These are phyloP conservation scores for Oryzias woworae DNA, from an alignment of 2,113 vertebrate species.

Conservation along the genomic window DNA sequence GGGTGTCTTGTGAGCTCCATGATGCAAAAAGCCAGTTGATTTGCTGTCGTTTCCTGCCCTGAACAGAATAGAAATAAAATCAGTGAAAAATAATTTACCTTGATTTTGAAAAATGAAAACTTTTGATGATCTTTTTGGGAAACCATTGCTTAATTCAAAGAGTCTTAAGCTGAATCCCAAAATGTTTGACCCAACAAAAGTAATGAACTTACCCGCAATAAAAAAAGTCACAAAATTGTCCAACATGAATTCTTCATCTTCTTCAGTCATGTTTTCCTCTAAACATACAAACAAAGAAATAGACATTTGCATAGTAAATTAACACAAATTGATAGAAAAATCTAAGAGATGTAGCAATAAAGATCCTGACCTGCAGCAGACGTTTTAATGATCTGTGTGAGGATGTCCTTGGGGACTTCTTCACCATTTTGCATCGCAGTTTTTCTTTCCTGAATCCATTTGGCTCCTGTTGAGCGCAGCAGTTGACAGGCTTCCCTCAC, in stretches of 20 bases:
- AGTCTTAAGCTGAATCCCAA: too few species aligned
- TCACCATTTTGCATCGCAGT: slow-evolving; percentile 78
- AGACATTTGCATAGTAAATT: background rate
- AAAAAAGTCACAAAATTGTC: slow-evolving; percentile 95
- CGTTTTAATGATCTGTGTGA: slow-evolving; percentile 87
- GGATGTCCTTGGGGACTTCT: slow-evolving; percentile 82
- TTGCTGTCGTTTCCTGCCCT: slow-evolving; percentile 94
- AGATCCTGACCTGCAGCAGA: slow-evolving; percentile 56
- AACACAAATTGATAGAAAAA: background rate
- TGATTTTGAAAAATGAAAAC: too few species aligned
- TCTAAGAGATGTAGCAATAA: too few species aligned
- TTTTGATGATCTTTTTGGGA: too few species aligned
- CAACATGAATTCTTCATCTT: slow-evolving; percentile 84
- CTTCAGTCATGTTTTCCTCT: slow-evolving; percentile 79
- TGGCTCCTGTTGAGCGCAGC: slow-evolving; percentile 81
- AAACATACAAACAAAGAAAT: background rate
- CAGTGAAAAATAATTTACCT: too few species aligned
- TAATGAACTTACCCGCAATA: slow-evolving; percentile 82
- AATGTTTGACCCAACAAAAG: too few species aligned
- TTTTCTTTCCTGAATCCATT: slow-evolving; percentile 82
- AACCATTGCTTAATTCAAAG: too few species aligned
- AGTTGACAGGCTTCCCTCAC: slow-evolving; percentile 76
- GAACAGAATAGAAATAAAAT: too few species aligned
- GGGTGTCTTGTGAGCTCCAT: slow-evolving; percentile 87
- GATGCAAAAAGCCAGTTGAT: slow-evolving; percentile 85